Base-by-base conservation (phyloP, 2,113 vertebrate genomes). In the Marcusenius ussheri region DNA sequence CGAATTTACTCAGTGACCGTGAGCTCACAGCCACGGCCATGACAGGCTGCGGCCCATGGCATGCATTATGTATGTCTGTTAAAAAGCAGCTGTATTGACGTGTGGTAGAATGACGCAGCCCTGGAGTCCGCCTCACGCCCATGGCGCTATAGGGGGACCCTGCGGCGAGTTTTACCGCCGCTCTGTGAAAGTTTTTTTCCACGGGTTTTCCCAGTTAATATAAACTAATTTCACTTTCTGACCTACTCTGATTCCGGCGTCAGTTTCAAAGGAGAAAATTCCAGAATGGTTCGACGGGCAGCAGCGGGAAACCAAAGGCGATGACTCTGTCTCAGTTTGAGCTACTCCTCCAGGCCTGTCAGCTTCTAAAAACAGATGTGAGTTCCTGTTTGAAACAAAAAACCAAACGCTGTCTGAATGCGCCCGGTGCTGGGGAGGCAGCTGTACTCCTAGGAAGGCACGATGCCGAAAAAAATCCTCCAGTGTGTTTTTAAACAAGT, bases 41-140 rank as follows among this genome's bases (percentile, higher is more conserved):
- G 50, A 35, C 49, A 53, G 47, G 85, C 50, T 87, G 85, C 6
- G 0, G 9, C 50, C 85, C 50, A 35, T 7, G 5, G 27, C 50
- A 56, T 87, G 85, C n/a, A 87, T 87, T 87, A 87, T 87, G 31
- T 53, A 87, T 87, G 85, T 87, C 50, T 6, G 31, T 87, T 87
- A 56, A 31, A 56, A 31, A 47, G 45, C n/a, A 15, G 49, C 8
- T 39, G 15, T 19, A 47, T 7, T 51, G n/a, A 21, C 8, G 8
- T 3, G 3, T 83, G 7, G 19, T 0, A 35, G 39, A 17, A 39
- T 9, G 21, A 21, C 21, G 3, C 8, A 6, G 6, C 85, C 27
- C 4, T 1, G n/a, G 27, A 50, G 50, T 13, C 50, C 6, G 4
- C 50, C n/a, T 35, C 85, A 21, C 27, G 13, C 9, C 19, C 3